phyloP scores from a whole-genome alignment of 1,140 invertebrate species.

The Odontomachus brunneus region DNA sequence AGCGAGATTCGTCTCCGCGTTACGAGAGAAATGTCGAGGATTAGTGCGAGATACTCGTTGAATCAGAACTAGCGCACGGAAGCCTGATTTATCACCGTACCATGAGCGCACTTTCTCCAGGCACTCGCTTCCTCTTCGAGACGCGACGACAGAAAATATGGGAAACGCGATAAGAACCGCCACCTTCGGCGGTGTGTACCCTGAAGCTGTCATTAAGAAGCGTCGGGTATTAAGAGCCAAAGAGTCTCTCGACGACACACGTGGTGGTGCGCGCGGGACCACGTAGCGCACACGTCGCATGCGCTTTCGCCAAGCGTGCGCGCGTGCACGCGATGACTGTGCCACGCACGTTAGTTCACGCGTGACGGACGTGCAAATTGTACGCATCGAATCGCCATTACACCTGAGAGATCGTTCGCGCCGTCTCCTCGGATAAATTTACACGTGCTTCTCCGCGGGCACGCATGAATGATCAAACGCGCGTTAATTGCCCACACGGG shows the following conservation, averaged over 20 bases:
- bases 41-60: not conserved
- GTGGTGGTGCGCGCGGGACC: slow-evolving; percentile 12
- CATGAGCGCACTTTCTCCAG: not conserved
- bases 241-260: not conserved
- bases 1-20: no score
- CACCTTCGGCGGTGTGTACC: not conserved
- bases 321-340: no score
- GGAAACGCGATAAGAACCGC: not conserved
- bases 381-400: slow-evolving; percentile 78
- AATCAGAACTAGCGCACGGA: not conserved
- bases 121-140: not conserved
- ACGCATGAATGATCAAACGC: slow-evolving; percentile 78
- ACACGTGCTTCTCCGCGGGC: slow-evolving; percentile 65
- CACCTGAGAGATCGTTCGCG: slow-evolving; percentile 65
- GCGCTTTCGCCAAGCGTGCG: no score
- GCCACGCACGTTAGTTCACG: slow-evolving; percentile 73
- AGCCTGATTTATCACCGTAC: not conserved
- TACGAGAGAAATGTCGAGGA: not conserved
- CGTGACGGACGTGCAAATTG: slow-evolving; percentile 82
- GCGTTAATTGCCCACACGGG: slow-evolving; percentile 78
- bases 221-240: slow-evolving; percentile 1
- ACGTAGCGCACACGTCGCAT: slow-evolving; percentile 17
- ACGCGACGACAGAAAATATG: not conserved
- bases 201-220: not conserved
- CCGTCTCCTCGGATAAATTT: slow-evolving; percentile 48